Percentiles rank a stretch among this genome's conserved stretches.
These are phyloP conservation scores for Eonycteris spelaea DNA, from an alignment of 2,113 vertebrate genomes.

Conservation along the genomic window DNA sequence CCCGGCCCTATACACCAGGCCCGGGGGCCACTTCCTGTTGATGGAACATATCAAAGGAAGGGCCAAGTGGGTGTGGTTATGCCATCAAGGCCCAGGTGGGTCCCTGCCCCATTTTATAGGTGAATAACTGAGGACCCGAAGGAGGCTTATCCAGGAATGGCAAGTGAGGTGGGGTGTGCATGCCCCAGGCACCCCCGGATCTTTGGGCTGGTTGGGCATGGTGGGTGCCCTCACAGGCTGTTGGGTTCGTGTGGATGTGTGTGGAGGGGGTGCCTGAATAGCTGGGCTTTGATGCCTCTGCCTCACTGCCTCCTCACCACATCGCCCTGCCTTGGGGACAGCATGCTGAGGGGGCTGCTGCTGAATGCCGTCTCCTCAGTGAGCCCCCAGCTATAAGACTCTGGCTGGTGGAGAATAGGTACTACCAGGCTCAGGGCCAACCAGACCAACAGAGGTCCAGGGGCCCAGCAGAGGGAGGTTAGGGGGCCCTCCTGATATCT, in stretches of 20 bases:
- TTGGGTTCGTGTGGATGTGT: not conserved
- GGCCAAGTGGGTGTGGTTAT: not conserved
- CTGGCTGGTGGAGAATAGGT: fast-evolving
- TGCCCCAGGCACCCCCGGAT: not conserved
- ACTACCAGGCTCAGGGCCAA: not conserved
- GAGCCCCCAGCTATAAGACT: not conserved
- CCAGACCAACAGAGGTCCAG: fast-evolving
- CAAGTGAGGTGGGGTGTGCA: not conserved
- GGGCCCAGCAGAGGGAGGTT: too few species aligned
- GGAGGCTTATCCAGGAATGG: not conserved
- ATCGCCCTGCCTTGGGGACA: not conserved
- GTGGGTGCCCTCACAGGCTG: not conserved
- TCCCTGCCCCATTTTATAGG: not conserved
- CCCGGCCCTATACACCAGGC: not conserved
- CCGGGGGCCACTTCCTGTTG: not conserved
- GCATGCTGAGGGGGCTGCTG: not conserved
- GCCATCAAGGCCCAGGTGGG: not conserved
- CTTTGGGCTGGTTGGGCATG: not conserved
- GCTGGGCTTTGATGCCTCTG: fast-evolving
- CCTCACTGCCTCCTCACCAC: fast-evolving
- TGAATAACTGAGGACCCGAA: not conserved
- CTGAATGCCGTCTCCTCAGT: not conserved
- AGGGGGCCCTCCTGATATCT: fast-evolving
- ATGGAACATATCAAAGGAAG: not conserved
- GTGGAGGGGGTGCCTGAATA: not conserved